A percentile compares a stretch with the other conserved stretches of the same genome.
Conservation (phyloP, 2,113 vertebrate species). For the Solea senegalensis region DNA sequence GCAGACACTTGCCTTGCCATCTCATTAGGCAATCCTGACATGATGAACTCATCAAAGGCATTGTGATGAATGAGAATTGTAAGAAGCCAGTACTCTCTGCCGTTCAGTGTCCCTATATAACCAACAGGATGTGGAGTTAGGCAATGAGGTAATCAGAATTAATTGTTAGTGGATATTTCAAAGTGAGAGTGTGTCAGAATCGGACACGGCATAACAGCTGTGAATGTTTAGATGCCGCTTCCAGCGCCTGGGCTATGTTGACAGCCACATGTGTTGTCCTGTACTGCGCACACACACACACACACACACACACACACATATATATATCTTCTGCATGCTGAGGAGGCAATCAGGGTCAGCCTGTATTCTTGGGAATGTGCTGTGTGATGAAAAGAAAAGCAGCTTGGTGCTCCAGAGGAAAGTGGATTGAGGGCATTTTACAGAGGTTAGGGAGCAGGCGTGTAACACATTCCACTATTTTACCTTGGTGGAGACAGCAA, state of each 20-base stretch:
- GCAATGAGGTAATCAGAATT: conserved; percentile 52
- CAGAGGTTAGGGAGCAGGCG: conserved; percentile 41
- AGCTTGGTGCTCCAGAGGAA: conserved; percentile 3
- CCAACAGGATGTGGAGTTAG: conserved; percentile 36
- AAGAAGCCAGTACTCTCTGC: conserved; percentile 1
- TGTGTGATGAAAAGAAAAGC: conserved; percentile 40
- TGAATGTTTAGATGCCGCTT: conserved; percentile 72
- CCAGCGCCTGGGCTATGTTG: conserved; percentile 66
- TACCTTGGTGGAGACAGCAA: conserved; percentile 9
- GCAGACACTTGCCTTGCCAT: conserved; percentile 69
- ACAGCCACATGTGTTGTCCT: conserved; percentile 58
- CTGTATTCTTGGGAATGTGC: conserved; percentile 29
- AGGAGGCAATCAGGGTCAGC: conserved; percentile 32
- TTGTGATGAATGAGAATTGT: conserved; percentile 46
- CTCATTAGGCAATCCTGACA: conserved; percentile 67
- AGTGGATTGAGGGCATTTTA: conserved; percentile 43
- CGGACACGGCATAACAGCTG: conserved; percentile 63
- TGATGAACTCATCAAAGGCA: conserved; percentile 77
- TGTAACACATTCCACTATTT: conserved; percentile 35
- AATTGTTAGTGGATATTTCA: conserved; percentile 54
- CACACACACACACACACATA: conserved; percentile 10
- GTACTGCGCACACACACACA: neutral
- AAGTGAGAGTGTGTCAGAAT: conserved; percentile 51
- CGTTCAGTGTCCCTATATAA: conserved; percentile 24
- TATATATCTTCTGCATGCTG: conserved; percentile 25